Conservation (phyloP, 2,797 vertebrate species). For the Steatocranus sp. region DNA sequence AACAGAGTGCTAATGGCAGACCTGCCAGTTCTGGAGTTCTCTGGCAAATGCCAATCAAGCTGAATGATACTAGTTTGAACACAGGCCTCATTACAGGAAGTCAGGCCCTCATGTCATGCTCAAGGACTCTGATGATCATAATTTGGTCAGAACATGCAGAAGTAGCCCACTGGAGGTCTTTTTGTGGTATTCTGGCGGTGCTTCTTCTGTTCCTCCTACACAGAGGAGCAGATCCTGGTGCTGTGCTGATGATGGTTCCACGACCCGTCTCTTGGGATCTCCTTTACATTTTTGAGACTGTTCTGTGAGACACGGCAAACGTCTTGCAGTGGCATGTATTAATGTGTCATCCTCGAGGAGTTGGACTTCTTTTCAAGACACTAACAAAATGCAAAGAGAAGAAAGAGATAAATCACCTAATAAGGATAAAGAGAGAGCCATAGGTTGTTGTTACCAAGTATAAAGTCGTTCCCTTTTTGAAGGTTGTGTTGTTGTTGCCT, state of each 20-base stretch:
- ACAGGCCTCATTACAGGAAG: neutral
- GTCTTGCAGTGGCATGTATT: neutral
- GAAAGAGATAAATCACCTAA: neutral
- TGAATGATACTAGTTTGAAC: neutral
- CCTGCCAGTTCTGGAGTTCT: neutral
- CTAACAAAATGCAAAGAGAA: neutral
- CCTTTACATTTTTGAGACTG: neutral
- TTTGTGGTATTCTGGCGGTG: neutral
- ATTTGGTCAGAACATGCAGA: neutral
- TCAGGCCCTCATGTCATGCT: neutral
- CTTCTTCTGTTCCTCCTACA: neutral
- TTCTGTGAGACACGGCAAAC: neutral
- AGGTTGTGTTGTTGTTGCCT: neutral
- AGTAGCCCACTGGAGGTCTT: neutral
- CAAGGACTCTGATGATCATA: neutral
- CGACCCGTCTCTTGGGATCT: neutral
- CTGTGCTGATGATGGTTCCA: neutral
- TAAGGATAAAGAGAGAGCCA: neutral
- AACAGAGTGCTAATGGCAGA: neutral
- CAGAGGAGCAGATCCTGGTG: neutral
- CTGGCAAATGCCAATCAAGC: neutral
- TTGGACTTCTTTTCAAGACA: neutral
- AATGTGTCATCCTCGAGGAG: neutral
- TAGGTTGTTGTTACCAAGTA: neutral
- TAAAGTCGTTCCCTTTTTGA: neutral